phyloP scores from a whole-genome alignment of 1,140 invertebrate genomes.

The Bradysia coprophila region DNA sequence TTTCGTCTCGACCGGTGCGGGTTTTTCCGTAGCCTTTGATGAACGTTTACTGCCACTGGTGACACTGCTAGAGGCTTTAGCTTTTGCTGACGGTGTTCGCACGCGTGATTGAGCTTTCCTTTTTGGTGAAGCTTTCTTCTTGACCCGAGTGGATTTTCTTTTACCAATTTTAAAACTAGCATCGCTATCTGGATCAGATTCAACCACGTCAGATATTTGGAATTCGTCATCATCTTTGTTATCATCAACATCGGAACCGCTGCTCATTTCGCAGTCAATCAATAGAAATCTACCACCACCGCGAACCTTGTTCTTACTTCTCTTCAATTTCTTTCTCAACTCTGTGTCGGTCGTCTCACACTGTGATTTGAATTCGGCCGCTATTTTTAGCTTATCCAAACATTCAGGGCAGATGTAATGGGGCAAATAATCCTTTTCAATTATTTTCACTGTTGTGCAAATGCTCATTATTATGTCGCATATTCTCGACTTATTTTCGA shows the following conservation, averaged over 20 bases:
- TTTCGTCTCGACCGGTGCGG: slow-evolving; percentile 9
- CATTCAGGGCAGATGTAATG: slow-evolving; percentile 19
- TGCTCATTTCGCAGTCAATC: slow-evolving; percentile 16
- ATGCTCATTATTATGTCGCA: slow-evolving; percentile 19
- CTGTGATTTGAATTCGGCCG: slow-evolving; percentile 16
- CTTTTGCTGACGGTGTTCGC: not conserved
- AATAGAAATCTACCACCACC: slow-evolving; percentile 22
- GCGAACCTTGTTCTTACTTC: slow-evolving; percentile 22
- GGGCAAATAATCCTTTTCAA: slow-evolving; percentile 20
- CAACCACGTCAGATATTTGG: slow-evolving; percentile 19
- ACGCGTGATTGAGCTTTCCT: no score
- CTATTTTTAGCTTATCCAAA: slow-evolving; percentile 14
- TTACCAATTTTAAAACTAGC: slow-evolving; percentile 5
- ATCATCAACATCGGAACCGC: slow-evolving; percentile 15
- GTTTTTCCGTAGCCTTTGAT: not conserved
- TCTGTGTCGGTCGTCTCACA: slow-evolving; percentile 21
- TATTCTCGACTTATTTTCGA: slow-evolving; percentile 12
- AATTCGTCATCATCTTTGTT: slow-evolving; percentile 19
- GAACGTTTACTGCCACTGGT: not conserved
- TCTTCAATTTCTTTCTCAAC: slow-evolving; percentile 20
- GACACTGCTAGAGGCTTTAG: not conserved
- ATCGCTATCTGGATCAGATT: slow-evolving; percentile 18
- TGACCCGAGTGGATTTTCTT: not conserved
- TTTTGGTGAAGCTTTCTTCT: not conserved
- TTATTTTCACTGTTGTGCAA: slow-evolving; percentile 17